A percentile compares a stretch with the other conserved stretches of the same genome.
Evolutionary conservation across 1,140 invertebrate genomes (phyloP).

Genomic region (Oreohelix idahoensis): DNA sequence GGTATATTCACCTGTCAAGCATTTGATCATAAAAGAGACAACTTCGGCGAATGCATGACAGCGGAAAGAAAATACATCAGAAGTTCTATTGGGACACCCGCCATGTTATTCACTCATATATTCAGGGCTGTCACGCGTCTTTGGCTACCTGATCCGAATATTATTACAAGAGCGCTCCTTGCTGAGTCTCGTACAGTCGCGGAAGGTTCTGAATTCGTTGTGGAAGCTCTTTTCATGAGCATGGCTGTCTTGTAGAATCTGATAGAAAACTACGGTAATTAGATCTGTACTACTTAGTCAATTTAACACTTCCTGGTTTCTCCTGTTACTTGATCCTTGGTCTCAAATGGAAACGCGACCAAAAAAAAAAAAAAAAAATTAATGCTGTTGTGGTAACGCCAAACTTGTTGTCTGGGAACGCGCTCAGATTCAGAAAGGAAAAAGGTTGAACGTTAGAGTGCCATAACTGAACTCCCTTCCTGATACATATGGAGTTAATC

Average conservation of each 20-base stretch:
- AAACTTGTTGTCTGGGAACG: too few relatives aligned
- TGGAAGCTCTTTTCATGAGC: not conserved
- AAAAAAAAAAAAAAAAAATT: too few relatives aligned
- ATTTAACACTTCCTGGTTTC: too few relatives aligned
- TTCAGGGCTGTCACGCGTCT: not conserved
- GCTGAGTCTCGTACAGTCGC: not conserved
- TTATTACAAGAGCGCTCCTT: not conserved
- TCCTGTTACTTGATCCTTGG: too few relatives aligned
- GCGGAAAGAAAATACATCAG: not conserved
- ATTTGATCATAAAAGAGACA: not conserved
- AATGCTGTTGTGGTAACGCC: too few relatives aligned
- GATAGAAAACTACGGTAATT: not conserved
- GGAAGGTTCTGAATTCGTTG: not conserved
- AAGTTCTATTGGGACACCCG: not conserved
- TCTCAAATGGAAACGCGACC: too few relatives aligned
- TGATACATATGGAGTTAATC: too few relatives aligned
- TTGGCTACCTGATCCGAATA: not conserved
- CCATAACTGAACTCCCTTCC: too few relatives aligned
- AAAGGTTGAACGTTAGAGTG: too few relatives aligned
- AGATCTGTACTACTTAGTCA: too few relatives aligned
- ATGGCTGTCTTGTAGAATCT: not conserved
- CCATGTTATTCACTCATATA: too few relatives aligned
- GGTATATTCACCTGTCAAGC: not conserved
- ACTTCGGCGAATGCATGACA: not conserved
- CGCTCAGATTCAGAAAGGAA: too few relatives aligned